These are phyloP conservation scores for Cheilosia vulpina DNA, from an alignment of 2,888 invertebrate genomes.

Conservation along the genomic window DNA sequence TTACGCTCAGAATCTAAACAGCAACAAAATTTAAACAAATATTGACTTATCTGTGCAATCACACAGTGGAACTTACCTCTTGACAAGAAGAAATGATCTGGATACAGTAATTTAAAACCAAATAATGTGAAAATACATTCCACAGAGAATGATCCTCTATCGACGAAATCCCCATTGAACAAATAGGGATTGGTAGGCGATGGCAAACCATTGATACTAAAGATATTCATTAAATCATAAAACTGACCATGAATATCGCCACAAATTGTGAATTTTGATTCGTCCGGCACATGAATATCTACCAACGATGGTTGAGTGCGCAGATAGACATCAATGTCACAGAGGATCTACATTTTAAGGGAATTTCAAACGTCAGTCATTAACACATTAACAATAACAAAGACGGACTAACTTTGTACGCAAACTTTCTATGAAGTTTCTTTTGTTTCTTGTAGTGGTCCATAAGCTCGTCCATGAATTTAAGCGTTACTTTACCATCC, in stretches of 20 bases:
- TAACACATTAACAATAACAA: not conserved
- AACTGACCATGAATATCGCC: slow-evolving; percentile 99
- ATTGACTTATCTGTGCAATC: not conserved
- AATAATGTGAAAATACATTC: slow-evolving; percentile 99
- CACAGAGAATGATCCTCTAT: slow-evolving; percentile 99
- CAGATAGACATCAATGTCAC: slow-evolving; percentile 94
- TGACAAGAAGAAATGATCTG: slow-evolving; percentile 98
- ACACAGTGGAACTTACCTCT: slow-evolving; percentile 88
- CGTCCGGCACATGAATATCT: slow-evolving; percentile 93
- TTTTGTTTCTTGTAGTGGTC: slow-evolving; percentile 95
- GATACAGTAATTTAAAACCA: slow-evolving; percentile 97
- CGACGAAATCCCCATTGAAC: slow-evolving; percentile 99
- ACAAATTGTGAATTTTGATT: slow-evolving; percentile 97
- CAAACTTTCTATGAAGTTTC: slow-evolving; percentile 97
- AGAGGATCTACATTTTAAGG: slow-evolving; percentile 88
- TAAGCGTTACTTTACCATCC: slow-evolving; percentile 93
- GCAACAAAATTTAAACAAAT: not conserved
- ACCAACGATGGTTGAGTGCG: slow-evolving; percentile 94
- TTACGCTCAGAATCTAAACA: not conserved
- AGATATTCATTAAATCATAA: slow-evolving; percentile 99
- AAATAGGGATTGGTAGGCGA: slow-evolving; percentile 97
- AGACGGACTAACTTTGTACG: slow-evolving; percentile 90
- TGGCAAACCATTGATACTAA: slow-evolving; percentile 97
- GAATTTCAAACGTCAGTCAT: not conserved
- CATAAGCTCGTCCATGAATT: slow-evolving; percentile 95